Evolutionary conservation across 2,797 vertebrate genomes (phyloP).

Genomic region (Anisognathus igniventris): DNA sequence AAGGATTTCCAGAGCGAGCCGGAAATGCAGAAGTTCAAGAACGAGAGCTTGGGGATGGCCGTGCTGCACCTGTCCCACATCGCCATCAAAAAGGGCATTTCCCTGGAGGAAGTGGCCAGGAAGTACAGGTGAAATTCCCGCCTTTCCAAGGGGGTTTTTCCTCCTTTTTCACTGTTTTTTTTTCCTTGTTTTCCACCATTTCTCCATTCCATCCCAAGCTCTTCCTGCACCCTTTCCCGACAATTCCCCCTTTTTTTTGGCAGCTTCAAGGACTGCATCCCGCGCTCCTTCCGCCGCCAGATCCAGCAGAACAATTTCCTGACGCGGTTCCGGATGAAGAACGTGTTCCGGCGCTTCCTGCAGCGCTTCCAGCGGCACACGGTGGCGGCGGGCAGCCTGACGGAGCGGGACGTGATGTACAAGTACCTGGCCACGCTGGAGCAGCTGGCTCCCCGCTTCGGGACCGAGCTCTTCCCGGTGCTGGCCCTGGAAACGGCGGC

Average conservation of each 20-base stretch:
- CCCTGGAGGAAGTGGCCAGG: background rate
- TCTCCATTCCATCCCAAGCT: background rate
- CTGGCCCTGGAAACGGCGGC: slow-evolving; percentile 67
- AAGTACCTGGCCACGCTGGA: slow-evolving; percentile 93
- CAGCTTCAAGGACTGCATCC: slow-evolving; percentile 72
- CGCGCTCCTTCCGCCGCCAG: slow-evolving; percentile 82
- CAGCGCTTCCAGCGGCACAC: slow-evolving; percentile 83
- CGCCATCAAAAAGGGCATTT: background rate
- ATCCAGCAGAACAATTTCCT: slow-evolving; percentile 79
- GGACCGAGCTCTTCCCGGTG: slow-evolving; percentile 75
- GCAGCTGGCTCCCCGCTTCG: slow-evolving; percentile 80
- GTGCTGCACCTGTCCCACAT: background rate
- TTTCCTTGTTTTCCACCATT: no score
- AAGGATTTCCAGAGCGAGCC: background rate
- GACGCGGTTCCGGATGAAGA: slow-evolving; percentile 81
- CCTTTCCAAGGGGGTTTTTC: background rate
- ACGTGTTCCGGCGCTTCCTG: slow-evolving; percentile 83
- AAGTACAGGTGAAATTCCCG: background rate
- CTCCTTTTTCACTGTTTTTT: no score
- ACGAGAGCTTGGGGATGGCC: background rate
- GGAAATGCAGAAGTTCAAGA: background rate
- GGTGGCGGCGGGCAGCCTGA: slow-evolving; percentile 70
- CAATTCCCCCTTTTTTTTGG: fast-evolving
- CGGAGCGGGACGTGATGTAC: slow-evolving; percentile 82
- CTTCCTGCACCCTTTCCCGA: background rate